Conservation (phyloP, 2,888 invertebrate species). For the Chrysolina haemoptera region DNA sequence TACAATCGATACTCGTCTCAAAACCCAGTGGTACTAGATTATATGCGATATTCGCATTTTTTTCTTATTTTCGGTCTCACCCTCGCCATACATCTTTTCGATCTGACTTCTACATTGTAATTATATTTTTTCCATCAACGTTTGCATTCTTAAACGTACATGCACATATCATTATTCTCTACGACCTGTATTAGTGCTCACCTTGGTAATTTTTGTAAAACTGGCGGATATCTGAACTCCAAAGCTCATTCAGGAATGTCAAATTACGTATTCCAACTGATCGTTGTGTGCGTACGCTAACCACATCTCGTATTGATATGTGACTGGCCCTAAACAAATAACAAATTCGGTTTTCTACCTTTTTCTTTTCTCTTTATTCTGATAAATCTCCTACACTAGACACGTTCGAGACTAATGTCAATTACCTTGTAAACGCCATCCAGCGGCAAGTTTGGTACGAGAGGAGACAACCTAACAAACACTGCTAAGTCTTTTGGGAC, state of each 20-base stretch:
- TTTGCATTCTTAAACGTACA: slow-evolving; percentile 10
- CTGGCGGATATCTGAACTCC: slow-evolving; percentile 20
- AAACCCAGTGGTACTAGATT: too few relatives aligned
- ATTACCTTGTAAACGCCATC: slow-evolving; percentile 42
- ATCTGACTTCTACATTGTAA: too few relatives aligned
- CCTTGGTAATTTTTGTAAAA: slow-evolving; percentile 19
- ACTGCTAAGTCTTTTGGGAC: slow-evolving; percentile 40
- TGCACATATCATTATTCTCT: slow-evolving; percentile 24
- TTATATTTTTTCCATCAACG: background rate
- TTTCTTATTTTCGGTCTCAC: too few relatives aligned
- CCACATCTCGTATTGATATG: slow-evolving; percentile 9
- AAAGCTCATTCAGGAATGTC: slow-evolving; percentile 25
- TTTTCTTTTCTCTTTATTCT: slow-evolving; percentile 16
- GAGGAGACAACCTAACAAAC: slow-evolving; percentile 41
- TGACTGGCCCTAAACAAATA: slow-evolving; percentile 8
- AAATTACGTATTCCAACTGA: slow-evolving; percentile 19
- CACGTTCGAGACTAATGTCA: slow-evolving; percentile 45
- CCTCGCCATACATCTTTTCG: too few relatives aligned
- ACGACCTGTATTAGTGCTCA: slow-evolving; percentile 11
- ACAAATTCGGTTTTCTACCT: slow-evolving; percentile 15
- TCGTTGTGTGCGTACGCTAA: background rate
- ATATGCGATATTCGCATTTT: too few relatives aligned
- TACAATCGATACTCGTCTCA: too few relatives aligned
- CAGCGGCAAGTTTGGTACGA: slow-evolving; percentile 39
- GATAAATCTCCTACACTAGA: slow-evolving; percentile 36